These are phyloP conservation scores for Nestor notabilis DNA, from an alignment of 2,113 vertebrate species.

Conservation along the genomic window DNA sequence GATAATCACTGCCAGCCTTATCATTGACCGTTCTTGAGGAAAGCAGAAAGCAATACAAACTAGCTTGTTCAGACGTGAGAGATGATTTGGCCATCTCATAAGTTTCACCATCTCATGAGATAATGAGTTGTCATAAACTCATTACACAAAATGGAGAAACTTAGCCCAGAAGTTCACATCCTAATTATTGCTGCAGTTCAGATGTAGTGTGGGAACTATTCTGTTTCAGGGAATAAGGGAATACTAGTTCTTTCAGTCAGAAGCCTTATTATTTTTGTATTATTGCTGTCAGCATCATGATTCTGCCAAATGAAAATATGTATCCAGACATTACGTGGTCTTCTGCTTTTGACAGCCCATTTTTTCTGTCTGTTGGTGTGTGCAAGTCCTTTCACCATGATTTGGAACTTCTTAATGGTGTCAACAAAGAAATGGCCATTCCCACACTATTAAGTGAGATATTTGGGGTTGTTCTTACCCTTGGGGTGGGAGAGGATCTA, in stretches of 20 bases:
- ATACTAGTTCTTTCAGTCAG: background rate
- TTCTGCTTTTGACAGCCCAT: constrained; percentile 23
- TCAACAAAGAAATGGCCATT: background rate
- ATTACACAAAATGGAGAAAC: background rate
- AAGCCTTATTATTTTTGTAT: background rate
- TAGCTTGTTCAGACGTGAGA: background rate
- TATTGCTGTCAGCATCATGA: background rate
- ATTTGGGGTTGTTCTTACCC: background rate
- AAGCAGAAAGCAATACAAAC: background rate
- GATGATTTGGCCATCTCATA: background rate
- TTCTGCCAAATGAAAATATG: background rate
- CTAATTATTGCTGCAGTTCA: background rate
- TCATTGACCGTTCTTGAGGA: background rate
- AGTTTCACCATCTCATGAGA: too few species aligned
- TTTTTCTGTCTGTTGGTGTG: background rate
- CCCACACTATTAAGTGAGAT: background rate
- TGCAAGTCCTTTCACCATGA: background rate
- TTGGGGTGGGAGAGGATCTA: background rate
- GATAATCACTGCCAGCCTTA: background rate
- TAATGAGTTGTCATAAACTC: background rate
- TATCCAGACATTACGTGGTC: background rate
- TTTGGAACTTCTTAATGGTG: background rate
- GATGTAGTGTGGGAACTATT: background rate
- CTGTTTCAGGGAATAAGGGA: background rate
- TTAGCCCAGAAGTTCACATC: background rate